Evolutionary conservation across 23 tunicate genomes (phyloP).

Genomic region (Halocynthia aurantium): DNA sequence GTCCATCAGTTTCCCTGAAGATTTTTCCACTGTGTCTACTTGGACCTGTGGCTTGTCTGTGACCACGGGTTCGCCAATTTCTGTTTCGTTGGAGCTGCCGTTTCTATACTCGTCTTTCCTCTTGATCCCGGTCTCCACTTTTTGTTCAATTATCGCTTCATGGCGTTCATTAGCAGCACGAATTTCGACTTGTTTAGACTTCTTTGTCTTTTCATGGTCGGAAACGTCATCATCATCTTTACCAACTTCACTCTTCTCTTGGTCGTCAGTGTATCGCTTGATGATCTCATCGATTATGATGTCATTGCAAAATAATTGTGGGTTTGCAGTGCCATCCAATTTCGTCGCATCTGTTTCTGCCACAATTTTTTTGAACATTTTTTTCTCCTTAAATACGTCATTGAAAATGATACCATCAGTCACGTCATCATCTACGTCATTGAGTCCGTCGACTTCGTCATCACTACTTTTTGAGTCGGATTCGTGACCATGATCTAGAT

Average conservation of each 20-base stretch:
- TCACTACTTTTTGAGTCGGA: neutral
- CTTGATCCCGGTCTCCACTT: neutral
- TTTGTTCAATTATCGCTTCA: no score
- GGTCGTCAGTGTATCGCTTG: neutral
- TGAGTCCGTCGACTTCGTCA: slow-evolving; percentile 6
- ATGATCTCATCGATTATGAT: neutral
- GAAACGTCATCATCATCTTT: neutral
- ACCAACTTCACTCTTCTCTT: neutral
- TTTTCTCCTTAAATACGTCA: neutral
- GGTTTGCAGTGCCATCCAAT: neutral
- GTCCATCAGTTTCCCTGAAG: neutral
- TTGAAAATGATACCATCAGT: neutral
- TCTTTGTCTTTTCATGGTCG: neutral
- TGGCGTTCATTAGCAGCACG: neutral
- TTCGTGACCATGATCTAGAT: slow-evolving; percentile 5
- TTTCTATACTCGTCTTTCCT: neutral
- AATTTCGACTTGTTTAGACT: neutral
- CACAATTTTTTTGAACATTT: neutral
- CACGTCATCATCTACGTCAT: slow-evolving; percentile 13
- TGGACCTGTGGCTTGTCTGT: neutral
- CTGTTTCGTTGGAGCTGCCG: neutral
- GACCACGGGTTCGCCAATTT: neutral
- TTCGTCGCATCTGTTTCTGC: neutral
- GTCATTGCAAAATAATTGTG: neutral
- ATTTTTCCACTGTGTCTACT: neutral